Evolutionary conservation across 1,140 invertebrate species (phyloP), one percentile per base, ranked within the genome.

Genomic region (Hormaphis cornu): DNA sequence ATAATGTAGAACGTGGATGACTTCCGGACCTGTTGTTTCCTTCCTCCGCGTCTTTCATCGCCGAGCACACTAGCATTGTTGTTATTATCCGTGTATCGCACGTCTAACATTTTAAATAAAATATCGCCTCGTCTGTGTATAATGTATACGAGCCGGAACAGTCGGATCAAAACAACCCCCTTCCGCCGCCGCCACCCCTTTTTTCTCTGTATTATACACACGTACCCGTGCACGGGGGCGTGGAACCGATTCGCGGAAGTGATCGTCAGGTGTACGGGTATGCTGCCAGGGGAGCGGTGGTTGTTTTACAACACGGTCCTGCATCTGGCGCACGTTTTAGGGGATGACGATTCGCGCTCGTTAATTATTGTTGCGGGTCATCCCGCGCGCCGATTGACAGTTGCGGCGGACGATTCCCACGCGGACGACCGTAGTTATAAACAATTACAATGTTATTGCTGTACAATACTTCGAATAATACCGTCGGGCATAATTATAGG

Each of bases 1-100:
- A n/a, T n/a, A n/a, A n/a, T n/a, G n/a, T n/a, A n/a, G n/a, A n/a
- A n/a, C n/a, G n/a, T n/a, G n/a, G n/a, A n/a, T n/a, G 16, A 53
- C 66, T 56, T 53, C 48, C 66, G 66, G 52, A 69, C 66, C 66
- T 69, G 66, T 69, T 69, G 50, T 69, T 69, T 53, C 63, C n/a
- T n/a, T n/a, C n/a, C 63, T 24, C 20, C 14, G 18, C 46, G 18
- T 24, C 22, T 42, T 69, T n/a, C 46, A 33, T 20, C 28, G 53
- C 3, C 24, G 12, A 33, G 24, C 14, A 28, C 37, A 66, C n/a
- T n/a, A n/a, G n/a, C n/a, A n/a, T n/a, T n/a, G n/a, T n/a, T n/a
- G n/a, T n/a, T n/a, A n/a, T n/a, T n/a, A n/a, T n/a, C n/a, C n/a
- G n/a, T n/a, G n/a, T n/a, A n/a, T n/a, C n/a, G n/a, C n/a, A n/a